phyloP scores from a whole-genome alignment of 1,140 invertebrate species.

The Apis florea region DNA sequence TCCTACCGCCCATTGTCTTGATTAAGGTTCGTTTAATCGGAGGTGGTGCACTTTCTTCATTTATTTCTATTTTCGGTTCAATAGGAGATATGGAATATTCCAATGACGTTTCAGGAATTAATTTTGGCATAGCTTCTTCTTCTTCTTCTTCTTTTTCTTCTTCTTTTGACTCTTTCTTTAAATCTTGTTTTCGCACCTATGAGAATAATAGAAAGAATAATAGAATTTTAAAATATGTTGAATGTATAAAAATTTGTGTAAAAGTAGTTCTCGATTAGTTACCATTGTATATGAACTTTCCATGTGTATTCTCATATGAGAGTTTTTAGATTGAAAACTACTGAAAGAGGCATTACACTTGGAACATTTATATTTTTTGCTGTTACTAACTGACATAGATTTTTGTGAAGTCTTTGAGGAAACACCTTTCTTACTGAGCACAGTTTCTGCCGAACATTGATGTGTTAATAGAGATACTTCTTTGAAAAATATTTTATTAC shows the following conservation, averaged over 20 bases:
- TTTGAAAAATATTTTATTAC: slow-evolving; percentile 76
- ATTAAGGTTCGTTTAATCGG: slow-evolving; percentile 73
- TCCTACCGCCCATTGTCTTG: slow-evolving; percentile 66
- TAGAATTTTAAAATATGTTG: neutral
- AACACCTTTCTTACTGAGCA: slow-evolving; percentile 54
- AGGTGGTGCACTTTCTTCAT: slow-evolving; percentile 60
- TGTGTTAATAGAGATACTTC: slow-evolving; percentile 71
- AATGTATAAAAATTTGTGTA: neutral
- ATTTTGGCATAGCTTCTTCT: slow-evolving; percentile 61
- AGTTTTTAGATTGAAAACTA: slow-evolving; percentile 67
- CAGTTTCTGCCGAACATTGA: slow-evolving; percentile 61
- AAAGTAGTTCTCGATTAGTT: neutral
- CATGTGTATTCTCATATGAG: slow-evolving; percentile 67
- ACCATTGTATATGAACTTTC: slow-evolving; percentile 46
- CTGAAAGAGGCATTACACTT: slow-evolving; percentile 67
- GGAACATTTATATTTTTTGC: slow-evolving; percentile 69
- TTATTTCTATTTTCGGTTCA: slow-evolving; percentile 68
- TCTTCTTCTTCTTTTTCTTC: slow-evolving; percentile 57
- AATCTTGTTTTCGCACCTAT: slow-evolving; percentile 44
- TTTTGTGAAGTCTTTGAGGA: slow-evolving; percentile 49
- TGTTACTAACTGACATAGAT: slow-evolving; percentile 28
- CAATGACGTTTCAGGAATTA: slow-evolving; percentile 60
- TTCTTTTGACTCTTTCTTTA: slow-evolving; percentile 52
- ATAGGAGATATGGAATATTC: slow-evolving; percentile 57
- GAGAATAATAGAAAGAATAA: slow-evolving; percentile 6